Percentiles rank a stretch among this genome's conserved stretches.
These are phyloP conservation scores for Coecobrya sp. DNA, from an alignment of 2,888 invertebrate species.

Conservation along the genomic window DNA sequence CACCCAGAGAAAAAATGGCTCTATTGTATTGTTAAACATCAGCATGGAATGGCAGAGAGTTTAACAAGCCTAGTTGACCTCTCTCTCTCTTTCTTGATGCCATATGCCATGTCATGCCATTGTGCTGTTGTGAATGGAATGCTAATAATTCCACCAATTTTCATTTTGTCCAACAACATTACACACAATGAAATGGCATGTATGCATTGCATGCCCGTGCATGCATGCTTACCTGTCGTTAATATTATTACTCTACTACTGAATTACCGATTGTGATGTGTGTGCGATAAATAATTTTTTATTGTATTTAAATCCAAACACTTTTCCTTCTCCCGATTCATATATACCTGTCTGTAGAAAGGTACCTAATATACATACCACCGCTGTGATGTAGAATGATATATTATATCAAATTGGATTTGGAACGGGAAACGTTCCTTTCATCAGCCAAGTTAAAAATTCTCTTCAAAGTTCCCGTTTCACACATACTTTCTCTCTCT, in stretches of 20 bases:
- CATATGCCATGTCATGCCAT: slow-evolving; percentile 34
- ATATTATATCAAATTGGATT: neutral
- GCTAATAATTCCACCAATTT: slow-evolving; percentile 54
- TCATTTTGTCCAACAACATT: slow-evolving; percentile 18
- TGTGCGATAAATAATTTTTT: slow-evolving; percentile 32
- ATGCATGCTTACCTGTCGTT: slow-evolving; percentile 48
- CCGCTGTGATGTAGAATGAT: neutral
- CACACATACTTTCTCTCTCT: neutral
- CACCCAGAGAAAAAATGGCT: no score
- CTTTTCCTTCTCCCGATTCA: slow-evolving; percentile 24
- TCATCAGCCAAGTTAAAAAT: neutral
- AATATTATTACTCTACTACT: slow-evolving; percentile 32
- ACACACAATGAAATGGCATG: slow-evolving; percentile 5
- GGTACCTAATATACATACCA: neutral
- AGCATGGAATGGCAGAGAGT: neutral
- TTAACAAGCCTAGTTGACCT: slow-evolving; percentile 20
- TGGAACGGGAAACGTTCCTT: slow-evolving; percentile 6
- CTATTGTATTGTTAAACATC: slow-evolving; percentile 1
- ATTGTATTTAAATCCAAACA: slow-evolving; percentile 45
- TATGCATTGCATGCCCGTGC: slow-evolving; percentile 6
- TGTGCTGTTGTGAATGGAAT: slow-evolving; percentile 49
- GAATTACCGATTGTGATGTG: neutral
- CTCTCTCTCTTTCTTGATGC: neutral
- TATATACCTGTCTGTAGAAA: neutral
- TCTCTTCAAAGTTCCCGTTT: neutral